These are phyloP conservation scores for Nomia melanderi DNA, from an alignment of 1,140 invertebrate genomes.

Conservation along the genomic window DNA sequence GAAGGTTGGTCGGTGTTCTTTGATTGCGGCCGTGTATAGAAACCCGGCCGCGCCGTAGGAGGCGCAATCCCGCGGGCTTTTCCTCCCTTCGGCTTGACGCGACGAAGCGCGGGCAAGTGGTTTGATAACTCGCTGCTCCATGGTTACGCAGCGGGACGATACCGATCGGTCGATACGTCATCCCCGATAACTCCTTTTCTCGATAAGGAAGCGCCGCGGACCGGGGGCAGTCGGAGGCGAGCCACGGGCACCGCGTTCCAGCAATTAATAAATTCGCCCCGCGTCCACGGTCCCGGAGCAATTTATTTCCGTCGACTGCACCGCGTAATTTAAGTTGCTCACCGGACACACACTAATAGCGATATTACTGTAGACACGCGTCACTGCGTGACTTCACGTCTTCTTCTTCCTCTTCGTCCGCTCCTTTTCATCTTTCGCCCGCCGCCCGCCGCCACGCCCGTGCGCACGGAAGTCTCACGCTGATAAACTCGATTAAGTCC, in stretches of 20 bases:
- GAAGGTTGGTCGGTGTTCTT: conserved; percentile 49
- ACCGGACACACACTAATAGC: conserved; percentile 33
- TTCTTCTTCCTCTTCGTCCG: conserved; percentile 5
- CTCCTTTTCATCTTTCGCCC: neutral
- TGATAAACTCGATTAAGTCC: conserved; percentile 44
- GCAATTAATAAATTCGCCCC: conserved; percentile 60
- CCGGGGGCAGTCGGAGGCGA: conserved; percentile 6
- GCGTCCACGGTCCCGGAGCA: neutral
- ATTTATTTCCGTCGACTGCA: conserved; percentile 4
- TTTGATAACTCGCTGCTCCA: conserved; percentile 58
- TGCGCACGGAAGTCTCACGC: conserved; percentile 50
- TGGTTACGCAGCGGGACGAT: conserved; percentile 63
- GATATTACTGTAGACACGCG: conserved; percentile 47
- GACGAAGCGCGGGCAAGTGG: conserved; percentile 54
- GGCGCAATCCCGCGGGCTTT: conserved; percentile 29
- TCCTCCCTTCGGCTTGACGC: conserved; percentile 41
- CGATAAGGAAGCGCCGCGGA: conserved; percentile 46
- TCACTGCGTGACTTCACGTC: conserved; percentile 35
- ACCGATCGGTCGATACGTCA: conserved; percentile 61
- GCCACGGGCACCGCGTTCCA: neutral
- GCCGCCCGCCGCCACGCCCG: too few relatives aligned
- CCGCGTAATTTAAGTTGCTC: conserved; percentile 34
- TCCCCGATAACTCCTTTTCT: conserved; percentile 49
- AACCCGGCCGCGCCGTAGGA: conserved; percentile 46
- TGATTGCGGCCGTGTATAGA: conserved; percentile 48